A percentile compares a stretch with the other conserved stretches of the same genome.
Conservation (phyloP, 2,113 vertebrate genomes). For the Hippocampus comes region DNA sequence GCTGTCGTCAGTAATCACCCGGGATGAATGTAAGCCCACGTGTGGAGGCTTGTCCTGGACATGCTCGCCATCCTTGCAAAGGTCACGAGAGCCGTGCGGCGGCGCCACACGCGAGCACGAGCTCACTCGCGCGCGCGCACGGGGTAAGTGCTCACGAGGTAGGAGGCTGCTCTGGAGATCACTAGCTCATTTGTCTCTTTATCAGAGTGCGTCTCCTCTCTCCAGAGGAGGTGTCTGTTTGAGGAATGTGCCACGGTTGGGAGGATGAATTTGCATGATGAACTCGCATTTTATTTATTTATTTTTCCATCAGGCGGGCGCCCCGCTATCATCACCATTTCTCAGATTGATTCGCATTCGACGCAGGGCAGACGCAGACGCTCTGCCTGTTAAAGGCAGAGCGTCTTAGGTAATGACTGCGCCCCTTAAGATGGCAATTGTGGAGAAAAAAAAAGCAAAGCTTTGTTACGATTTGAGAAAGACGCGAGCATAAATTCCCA, state of each 20-base stretch:
- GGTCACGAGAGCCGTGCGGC: slow-evolving; percentile 69
- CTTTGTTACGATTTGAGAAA: slow-evolving; percentile 52
- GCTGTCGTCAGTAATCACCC: slow-evolving; percentile 44
- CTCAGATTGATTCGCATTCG: slow-evolving; percentile 60
- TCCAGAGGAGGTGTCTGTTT: slow-evolving; percentile 92
- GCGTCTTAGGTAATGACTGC: slow-evolving; percentile 58
- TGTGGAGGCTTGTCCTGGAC: slow-evolving; percentile 54
- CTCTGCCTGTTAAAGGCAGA: slow-evolving; percentile 61
- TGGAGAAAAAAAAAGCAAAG: slow-evolving; percentile 42
- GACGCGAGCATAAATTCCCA: slow-evolving; percentile 47
- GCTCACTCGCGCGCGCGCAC: slow-evolving; percentile 20
- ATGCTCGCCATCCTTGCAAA: slow-evolving; percentile 82
- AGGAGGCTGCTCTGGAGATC: slow-evolving; percentile 73
- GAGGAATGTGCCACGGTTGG: slow-evolving; percentile 88
- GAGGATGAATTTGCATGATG: slow-evolving; percentile 90
- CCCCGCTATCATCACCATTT: slow-evolving; percentile 40
- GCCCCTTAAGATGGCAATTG: slow-evolving; percentile 57
- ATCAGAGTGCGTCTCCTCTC: slow-evolving; percentile 84
- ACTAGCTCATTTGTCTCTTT: slow-evolving; percentile 91
- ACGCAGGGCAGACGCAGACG: slow-evolving; percentile 48
- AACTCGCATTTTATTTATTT: slow-evolving; percentile 74
- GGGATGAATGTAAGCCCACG: slow-evolving; percentile 51
- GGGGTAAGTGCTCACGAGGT: slow-evolving; percentile 36
- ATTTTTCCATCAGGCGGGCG: slow-evolving; percentile 55
- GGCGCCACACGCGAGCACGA: slow-evolving; percentile 24